These are phyloP conservation scores for Boloria selene DNA, from an alignment of 2,888 invertebrate species.

Conservation along the genomic window DNA sequence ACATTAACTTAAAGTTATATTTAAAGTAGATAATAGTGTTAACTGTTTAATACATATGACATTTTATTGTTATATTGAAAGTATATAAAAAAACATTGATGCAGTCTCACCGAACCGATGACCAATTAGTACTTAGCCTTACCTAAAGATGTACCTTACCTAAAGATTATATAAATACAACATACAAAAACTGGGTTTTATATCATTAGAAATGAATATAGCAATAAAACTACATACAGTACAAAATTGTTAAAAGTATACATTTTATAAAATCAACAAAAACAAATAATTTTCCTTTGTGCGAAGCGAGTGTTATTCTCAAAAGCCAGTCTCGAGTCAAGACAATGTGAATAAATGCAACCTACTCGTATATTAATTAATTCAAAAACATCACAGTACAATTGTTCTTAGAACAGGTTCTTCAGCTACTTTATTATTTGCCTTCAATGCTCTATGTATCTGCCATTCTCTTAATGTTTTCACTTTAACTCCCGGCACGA, in stretches of 20 bases:
- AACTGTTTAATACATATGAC: no score
- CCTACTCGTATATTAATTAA: conserved; percentile 7
- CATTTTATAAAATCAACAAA: conserved; percentile 7
- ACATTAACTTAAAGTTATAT: neutral
- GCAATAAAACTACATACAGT: neutral
- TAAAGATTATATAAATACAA: no score
- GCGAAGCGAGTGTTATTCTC: conserved; percentile 9
- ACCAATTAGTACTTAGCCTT: no score
- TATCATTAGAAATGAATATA: neutral
- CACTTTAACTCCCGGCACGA: conserved; percentile 67
- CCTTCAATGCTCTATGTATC: conserved; percentile 56
- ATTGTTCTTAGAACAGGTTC: conserved; percentile 52
- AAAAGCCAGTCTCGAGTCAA: conserved; percentile 10
- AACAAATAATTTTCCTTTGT: conserved; percentile 12
- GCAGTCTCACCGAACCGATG: no score
- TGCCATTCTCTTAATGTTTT: conserved; percentile 72
- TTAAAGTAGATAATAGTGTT: no score
- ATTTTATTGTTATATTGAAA: no score
- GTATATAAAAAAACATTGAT: no score
- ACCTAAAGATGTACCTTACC: no score
- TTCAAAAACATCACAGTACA: conserved; percentile 27
- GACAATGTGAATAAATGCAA: conserved; percentile 13
- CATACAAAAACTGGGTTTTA: neutral
- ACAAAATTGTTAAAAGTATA: conserved; percentile 7
- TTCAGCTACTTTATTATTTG: conserved; percentile 42